Conservation (phyloP, 1,140 invertebrate genomes). For the Linepithema humile region DNA sequence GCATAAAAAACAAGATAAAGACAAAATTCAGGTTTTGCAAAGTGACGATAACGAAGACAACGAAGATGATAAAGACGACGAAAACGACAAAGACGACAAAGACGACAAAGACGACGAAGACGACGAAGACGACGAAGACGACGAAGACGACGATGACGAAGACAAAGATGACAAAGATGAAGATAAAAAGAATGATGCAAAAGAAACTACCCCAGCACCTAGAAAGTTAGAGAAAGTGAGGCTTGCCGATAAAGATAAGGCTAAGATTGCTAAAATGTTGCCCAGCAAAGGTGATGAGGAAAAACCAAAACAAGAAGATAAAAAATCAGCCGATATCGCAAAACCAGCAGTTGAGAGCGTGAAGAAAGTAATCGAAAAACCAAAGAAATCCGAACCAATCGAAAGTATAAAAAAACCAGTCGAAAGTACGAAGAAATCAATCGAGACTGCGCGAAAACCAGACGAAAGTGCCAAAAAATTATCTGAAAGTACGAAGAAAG, state of each 20-base stretch:
- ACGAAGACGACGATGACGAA: neutral
- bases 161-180: conserved; percentile 39
- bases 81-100: conserved; percentile 34
- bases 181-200: conserved; percentile 46
- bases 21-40: conserved; percentile 8
- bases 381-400: conserved; percentile 51
- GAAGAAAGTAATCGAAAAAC: conserved; percentile 59
- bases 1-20: conserved; percentile 23
- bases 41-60: conserved; percentile 27
- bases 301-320: conserved; percentile 20
- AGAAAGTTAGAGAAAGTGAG: conserved; percentile 79
- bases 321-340: conserved; percentile 1
- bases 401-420: conserved; percentile 36
- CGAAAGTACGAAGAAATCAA: conserved; percentile 22
- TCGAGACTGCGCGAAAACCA: neutral
- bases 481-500: conserved; percentile 16
- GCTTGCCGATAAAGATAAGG: conserved; percentile 80
- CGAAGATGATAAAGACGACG: neutral
- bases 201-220: conserved; percentile 20
- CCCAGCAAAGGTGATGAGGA: neutral
- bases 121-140: no score
- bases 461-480: conserved; percentile 23
- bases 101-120: conserved; percentile 2
- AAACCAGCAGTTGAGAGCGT: conserved; percentile 62
- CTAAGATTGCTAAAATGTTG: conserved; percentile 48